Conservation (phyloP, 2,888 invertebrate genomes). For the Patella depressa region DNA sequence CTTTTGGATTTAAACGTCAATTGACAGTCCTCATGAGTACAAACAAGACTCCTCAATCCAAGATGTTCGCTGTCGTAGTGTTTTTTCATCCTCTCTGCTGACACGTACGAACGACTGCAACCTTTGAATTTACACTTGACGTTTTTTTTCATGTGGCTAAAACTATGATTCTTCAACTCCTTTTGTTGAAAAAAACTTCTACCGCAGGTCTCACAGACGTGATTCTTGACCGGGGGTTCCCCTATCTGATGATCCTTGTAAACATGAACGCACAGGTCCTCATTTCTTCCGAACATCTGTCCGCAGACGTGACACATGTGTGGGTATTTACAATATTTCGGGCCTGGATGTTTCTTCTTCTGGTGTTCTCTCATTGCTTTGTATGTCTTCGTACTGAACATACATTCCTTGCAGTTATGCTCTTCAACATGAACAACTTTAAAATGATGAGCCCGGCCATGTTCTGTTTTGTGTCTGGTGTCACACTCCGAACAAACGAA, state of each 20-base stretch:
- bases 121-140: background rate
- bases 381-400: too few relatives aligned
- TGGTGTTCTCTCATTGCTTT: background rate
- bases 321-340: background rate
- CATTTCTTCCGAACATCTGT: background rate
- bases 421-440: too few relatives aligned
- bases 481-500: background rate
- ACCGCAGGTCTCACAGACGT: background rate
- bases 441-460: too few relatives aligned
- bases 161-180: background rate
- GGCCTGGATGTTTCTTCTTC: background rate
- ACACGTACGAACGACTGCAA: background rate
- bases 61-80: constrained; percentile 24
- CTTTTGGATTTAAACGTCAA: constrained; percentile 17
- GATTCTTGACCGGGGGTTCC: background rate
- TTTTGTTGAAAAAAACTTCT: background rate
- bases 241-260: background rate
- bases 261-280: background rate
- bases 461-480: too few relatives aligned
- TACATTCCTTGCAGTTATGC: too few relatives aligned
- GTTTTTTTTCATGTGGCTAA: background rate
- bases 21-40: constrained; percentile 21
- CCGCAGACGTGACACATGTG: background rate
- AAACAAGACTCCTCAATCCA: constrained; percentile 16
- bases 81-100: background rate